Conservation (phyloP, 2,888 invertebrate genomes). For the Agelastica alni region DNA sequence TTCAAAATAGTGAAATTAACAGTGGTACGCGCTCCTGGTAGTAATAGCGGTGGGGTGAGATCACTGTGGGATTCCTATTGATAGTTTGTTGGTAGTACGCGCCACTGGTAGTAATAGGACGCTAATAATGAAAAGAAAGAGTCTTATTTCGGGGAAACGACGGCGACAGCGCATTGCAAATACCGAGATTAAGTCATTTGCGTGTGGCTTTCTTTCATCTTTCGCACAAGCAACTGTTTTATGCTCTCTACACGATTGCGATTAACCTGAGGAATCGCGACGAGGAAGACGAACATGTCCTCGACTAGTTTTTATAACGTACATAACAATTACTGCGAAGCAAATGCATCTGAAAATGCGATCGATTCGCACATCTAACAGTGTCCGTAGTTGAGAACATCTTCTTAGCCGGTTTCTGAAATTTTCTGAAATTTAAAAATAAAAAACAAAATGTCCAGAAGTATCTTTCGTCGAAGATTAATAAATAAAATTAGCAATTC, state of each 20-base stretch:
- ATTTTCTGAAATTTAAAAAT: too few relatives aligned
- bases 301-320: conserved; percentile 48
- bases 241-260: conserved; percentile 9
- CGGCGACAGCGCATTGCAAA: neutral
- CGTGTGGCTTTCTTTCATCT: conserved; percentile 47
- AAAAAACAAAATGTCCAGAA: too few relatives aligned
- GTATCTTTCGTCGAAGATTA: too few relatives aligned
- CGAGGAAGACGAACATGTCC: conserved; percentile 49
- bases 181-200: conserved; percentile 49
- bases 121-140: conserved; percentile 19
- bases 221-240: conserved; percentile 44
- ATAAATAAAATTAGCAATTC: too few relatives aligned
- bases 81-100: neutral
- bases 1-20: too few relatives aligned
- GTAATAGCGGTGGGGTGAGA: too few relatives aligned
- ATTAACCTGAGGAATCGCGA: conserved; percentile 38
- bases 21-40: too few relatives aligned
- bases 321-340: conserved; percentile 49
- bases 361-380: conserved; percentile 27
- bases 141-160: conserved; percentile 44
- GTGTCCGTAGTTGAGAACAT: neutral
- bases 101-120: conserved; percentile 5
- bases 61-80: too few relatives aligned
- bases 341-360: conserved; percentile 44
- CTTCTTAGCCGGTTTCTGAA: too few relatives aligned